Base-by-base conservation (phyloP, 2,797 vertebrate genomes). In the Onychomys leucogaster region DNA sequence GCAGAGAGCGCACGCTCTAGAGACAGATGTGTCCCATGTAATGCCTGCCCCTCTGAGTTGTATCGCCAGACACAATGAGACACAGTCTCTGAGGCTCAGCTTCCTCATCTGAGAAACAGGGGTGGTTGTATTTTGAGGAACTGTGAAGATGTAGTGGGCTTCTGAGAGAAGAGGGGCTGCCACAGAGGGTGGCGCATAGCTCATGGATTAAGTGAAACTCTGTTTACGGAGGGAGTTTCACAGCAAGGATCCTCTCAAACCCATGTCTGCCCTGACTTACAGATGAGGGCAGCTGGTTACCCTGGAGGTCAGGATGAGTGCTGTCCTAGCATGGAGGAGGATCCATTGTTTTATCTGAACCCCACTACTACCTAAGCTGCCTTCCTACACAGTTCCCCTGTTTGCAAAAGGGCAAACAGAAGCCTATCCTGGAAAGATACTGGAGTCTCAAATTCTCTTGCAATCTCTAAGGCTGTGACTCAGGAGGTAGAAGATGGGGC, bases 21-120 rank as follows among this genome's bases (percentile, higher is more conserved):
- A 61, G 37, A 52, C 61, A 61, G n/a, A 6, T 13, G 21, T 10
- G n/a, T 76, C 19, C 43, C 5, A 10, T 1, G 1, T 34, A 78
- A n/a, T 43, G 16, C 16, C 25, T 76, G 59, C 65, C 25, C 1
- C 61, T 41, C 13, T 29, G 25, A 34, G 34, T 8, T 34, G 9
- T 63, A 76, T 73, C 27, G 17, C 69, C 59, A 52, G 23, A 73
- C 6, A 37, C 16, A 43, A 32, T 43, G 37, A 57, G 63, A 32
- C 90, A 37, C 6, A 0, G 27, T 21, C 25, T 67, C 46, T 46
- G 16, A 65, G 65, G 65, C 89, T 94, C 76, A 52, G 76, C 32
- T 61, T 96, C 75, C 69, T 95, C 65, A 8, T 69, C 89, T 81
- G 71, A 91, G 27, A 59, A 91, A 34, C 17, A 69, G 82, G 94